Base-by-base conservation (phyloP, 2,888 invertebrate species). In the Xestobium rufovillosum region DNA sequence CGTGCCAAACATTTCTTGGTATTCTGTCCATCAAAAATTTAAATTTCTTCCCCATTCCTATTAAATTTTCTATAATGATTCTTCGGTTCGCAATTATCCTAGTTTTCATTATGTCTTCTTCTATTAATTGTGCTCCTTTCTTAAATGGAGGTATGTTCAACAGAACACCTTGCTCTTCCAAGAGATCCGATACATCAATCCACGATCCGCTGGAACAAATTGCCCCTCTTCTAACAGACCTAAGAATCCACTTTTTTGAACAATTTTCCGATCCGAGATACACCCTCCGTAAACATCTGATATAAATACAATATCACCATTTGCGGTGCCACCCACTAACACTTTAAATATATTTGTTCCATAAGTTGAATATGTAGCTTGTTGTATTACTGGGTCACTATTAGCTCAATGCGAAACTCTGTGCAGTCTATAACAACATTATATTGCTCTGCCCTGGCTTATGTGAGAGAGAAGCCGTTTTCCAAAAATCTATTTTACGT, bases 281-380 rank as follows among this genome's bases (percentile, higher is more conserved):
- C 16, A 14, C 15, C 38, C 35, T 23, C 34, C 29, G 35, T 27
- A 41, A 12, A 26, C 12, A 34, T 41, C 32, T 26, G 28, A 34
- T 17, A 39, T 23, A 30, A 29, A 38, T 14, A 14, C 6, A 10
- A 32, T 9, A 10, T 4, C 14, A n/a, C 31, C 37, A 11, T 32
- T 4, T 12, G 16, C 35, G 12, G 34, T 34, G 11, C 34, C 14
- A 14, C 32, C 42, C 23, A 34, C 26, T 9, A 41, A 31, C 12
- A 38, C 27, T 38, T 41, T 35, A 28, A 34, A 41, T 6, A 38
- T 41, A 33, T 34, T 41, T 16, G 31, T 38, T 6, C 32, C 31
- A 16, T 38, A 26, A 15, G n/a, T n/a, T n/a, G n/a, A 38, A 41
- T n/a, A 26, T 28, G 4, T 34, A 41, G 13, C 29, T 31, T 38